These are phyloP conservation scores for Ciconia stormi DNA, from an alignment of 2,113 vertebrate genomes.

Conservation along the genomic window DNA sequence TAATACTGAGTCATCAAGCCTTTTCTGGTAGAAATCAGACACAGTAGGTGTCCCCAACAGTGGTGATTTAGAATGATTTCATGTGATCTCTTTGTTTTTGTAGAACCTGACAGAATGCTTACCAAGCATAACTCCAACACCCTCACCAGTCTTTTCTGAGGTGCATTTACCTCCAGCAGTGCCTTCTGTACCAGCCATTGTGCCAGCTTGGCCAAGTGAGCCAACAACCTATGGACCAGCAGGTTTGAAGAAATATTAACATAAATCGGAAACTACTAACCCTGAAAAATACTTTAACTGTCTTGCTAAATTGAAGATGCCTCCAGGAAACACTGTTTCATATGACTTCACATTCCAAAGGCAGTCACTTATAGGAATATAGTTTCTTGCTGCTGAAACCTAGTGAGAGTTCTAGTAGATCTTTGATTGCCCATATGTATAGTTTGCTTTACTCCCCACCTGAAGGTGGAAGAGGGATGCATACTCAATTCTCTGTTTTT, in stretches of 20 bases:
- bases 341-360: background rate
- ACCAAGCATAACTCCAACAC: conserved; percentile 58
- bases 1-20: background rate
- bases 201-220: conserved; percentile 78
- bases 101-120: conserved; percentile 70
- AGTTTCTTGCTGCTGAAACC: background rate
- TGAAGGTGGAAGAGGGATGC: background rate
- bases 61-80: background rate
- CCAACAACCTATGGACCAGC: conserved; percentile 77
- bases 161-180: conserved; percentile 79
- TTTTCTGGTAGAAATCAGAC: background rate
- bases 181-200: conserved; percentile 81
- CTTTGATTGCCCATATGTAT: background rate
- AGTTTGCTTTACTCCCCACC: background rate
- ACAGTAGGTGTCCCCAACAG: background rate
- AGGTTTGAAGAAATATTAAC: conserved; percentile 66
- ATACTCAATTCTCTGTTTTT: background rate
- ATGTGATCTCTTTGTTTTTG: background rate
- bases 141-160: conserved; percentile 75
- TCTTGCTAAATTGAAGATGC: background rate
- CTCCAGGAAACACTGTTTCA: background rate
- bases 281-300: background rate
- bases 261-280: background rate
- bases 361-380: background rate
- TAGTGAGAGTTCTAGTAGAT: background rate